A percentile compares a stretch with the other conserved stretches of the same genome.
These are phyloP conservation scores for Setipinna tenuifilis DNA, from an alignment of 2,797 vertebrate genomes.

Conservation along the genomic window DNA sequence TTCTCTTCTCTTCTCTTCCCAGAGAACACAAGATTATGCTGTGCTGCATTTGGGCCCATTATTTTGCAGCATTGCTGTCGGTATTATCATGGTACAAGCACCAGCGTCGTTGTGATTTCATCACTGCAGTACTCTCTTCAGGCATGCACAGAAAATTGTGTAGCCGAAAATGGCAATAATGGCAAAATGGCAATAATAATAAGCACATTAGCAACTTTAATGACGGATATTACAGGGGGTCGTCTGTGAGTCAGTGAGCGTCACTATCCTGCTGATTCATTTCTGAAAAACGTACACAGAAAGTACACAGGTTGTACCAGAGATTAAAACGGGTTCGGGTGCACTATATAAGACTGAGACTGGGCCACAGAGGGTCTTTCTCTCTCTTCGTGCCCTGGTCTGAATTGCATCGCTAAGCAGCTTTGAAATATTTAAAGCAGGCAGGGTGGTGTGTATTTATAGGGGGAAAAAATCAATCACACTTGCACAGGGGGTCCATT, in stretches of 20 bases:
- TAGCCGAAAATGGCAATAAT: too few relatives aligned
- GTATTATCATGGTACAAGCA: background rate
- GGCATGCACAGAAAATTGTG: background rate
- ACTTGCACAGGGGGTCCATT: conserved; percentile 40
- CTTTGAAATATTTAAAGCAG: conserved; percentile 51
- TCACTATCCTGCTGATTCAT: too few relatives aligned
- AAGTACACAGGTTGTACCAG: too few relatives aligned
- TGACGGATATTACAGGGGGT: background rate
- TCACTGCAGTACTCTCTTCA: background rate
- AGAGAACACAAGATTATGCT: background rate
- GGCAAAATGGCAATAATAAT: too few relatives aligned
- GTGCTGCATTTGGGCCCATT: background rate
- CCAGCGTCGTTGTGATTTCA: background rate
- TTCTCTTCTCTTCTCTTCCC: background rate
- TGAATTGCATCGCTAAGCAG: conserved; percentile 39
- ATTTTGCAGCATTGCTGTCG: background rate
- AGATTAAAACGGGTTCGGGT: background rate
- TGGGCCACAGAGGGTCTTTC: background rate
- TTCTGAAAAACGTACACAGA: too few relatives aligned
- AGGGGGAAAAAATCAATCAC: conserved; percentile 48
- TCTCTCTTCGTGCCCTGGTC: background rate
- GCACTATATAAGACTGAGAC: background rate
- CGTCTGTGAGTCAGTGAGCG: background rate
- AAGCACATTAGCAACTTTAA: background rate
- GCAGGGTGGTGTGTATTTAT: conserved; percentile 48